Conservation (phyloP, 92 coral and sea anemone species). For the Phymanthus crucifer region DNA sequence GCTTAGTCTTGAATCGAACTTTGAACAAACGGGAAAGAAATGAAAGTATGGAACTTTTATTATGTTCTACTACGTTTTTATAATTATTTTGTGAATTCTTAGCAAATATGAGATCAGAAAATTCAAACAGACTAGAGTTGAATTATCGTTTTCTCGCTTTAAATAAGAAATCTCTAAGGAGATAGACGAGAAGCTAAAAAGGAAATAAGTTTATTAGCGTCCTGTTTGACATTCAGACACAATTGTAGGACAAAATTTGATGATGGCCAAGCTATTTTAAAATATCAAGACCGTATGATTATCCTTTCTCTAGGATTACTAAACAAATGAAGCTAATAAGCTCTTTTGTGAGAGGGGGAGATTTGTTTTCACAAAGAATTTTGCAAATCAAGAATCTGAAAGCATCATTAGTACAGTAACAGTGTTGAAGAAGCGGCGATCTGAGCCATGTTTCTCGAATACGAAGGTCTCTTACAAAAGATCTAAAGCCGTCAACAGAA, state of each 20-base stretch:
- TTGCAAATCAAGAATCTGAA: neutral
- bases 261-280: neutral
- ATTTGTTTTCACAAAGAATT: neutral
- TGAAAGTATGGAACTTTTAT: neutral
- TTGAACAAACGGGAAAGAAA: neutral
- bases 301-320: neutral
- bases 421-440: neutral
- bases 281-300: neutral
- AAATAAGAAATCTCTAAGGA: neutral
- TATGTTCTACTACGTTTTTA: neutral
- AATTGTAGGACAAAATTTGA: neutral
- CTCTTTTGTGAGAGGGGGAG: neutral
- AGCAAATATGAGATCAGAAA: neutral
- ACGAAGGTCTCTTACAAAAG: neutral
- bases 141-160: neutral
- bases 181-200: too few species aligned
- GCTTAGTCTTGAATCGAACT: neutral
- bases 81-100: neutral
- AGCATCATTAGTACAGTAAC: neutral
- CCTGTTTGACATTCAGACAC: neutral
- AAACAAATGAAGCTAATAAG: neutral
- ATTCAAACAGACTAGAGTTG: neutral
- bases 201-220: neutral
- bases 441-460: neutral
- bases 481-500: neutral